Percentiles rank a stretch among this genome's conserved stretches.
Evolutionary conservation across 1,140 invertebrate genomes (phyloP).

Genomic region (Drosophila bifasciata): DNA sequence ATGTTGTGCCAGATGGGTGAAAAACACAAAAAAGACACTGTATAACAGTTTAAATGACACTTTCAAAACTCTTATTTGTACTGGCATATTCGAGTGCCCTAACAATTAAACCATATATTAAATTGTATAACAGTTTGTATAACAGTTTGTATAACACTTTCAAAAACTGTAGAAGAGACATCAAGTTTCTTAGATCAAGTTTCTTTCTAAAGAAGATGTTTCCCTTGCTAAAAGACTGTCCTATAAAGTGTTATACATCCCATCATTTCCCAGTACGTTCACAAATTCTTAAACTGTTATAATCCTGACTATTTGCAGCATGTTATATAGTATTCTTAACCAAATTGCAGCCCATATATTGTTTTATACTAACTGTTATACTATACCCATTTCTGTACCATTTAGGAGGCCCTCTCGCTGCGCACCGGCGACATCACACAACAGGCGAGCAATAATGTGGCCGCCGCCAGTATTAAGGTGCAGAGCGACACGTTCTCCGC

Average conservation of each 20-base stretch:
- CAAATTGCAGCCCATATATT: background rate
- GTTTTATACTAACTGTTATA: conserved; percentile 16
- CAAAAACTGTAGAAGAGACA: no score
- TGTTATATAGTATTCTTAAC: conserved; percentile 10
- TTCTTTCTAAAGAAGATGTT: no score
- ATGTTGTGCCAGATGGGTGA: no score
- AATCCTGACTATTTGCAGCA: conserved; percentile 11
- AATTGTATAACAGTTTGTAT: conserved; percentile 15
- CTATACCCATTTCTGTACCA: background rate
- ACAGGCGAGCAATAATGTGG: conserved; percentile 92
- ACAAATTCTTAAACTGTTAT: no score
- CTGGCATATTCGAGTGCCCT: no score
- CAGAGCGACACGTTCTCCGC: conserved; percentile 93
- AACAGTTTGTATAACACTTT: conserved; percentile 15
- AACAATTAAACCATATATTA: no score
- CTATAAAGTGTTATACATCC: no score
- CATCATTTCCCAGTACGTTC: no score
- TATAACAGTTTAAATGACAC: background rate
- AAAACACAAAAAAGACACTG: background rate
- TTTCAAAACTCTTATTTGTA: conserved; percentile 3
- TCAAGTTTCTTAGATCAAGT: no score
- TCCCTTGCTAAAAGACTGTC: no score
- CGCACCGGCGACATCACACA: conserved; percentile 92
- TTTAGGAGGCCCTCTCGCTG: conserved; percentile 90
- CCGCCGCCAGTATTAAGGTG: conserved; percentile 91